A percentile compares a stretch with the other conserved stretches of the same genome.
Evolutionary conservation across 1,140 invertebrate species (phyloP).

Genomic region (Tetramorium simillimum): DNA sequence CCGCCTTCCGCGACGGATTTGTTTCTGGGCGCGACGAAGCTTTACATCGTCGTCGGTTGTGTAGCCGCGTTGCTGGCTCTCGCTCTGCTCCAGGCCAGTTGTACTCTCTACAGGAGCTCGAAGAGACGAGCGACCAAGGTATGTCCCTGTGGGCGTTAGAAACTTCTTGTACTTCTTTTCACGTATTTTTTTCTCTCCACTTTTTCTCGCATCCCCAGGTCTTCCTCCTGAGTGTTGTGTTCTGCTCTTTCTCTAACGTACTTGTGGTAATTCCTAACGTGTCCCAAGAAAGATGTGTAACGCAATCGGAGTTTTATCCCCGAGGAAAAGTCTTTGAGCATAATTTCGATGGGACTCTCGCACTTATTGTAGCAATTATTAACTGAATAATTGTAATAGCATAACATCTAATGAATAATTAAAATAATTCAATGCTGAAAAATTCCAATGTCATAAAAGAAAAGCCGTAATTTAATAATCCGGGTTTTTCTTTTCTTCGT

Average conservation of each 20-base stretch:
- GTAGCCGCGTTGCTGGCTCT: conserved; percentile 92
- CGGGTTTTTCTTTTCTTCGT: background rate
- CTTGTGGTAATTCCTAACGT: conserved; percentile 45
- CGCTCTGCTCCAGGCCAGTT: conserved; percentile 93
- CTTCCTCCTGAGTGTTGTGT: conserved; percentile 30
- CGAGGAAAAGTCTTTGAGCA: background rate
- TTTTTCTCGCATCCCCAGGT: conserved; percentile 27
- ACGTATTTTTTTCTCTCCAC: conserved; percentile 39
- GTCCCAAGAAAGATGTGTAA: conserved; percentile 34
- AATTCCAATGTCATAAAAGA: background rate
- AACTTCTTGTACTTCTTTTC: background rate
- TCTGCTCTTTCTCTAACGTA: conserved; percentile 38
- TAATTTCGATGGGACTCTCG: background rate
- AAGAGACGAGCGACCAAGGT: conserved; percentile 88
- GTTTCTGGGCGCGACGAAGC: conserved; percentile 86
- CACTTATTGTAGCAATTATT: background rate
- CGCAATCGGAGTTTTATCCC: background rate
- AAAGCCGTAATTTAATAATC: background rate
- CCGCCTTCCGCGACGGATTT: conserved; percentile 75
- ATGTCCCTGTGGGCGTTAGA: conserved; percentile 55
- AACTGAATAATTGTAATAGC: conserved; percentile 25
- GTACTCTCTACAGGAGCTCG: conserved; percentile 91
- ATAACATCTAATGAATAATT: conserved; percentile 11
- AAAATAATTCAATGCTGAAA: background rate
- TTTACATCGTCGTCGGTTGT: conserved; percentile 94